A percentile compares a stretch with the other conserved stretches of the same genome.
phyloP scores from a whole-genome alignment of 2,888 invertebrate genomes.

The Drosophila mimica region DNA sequence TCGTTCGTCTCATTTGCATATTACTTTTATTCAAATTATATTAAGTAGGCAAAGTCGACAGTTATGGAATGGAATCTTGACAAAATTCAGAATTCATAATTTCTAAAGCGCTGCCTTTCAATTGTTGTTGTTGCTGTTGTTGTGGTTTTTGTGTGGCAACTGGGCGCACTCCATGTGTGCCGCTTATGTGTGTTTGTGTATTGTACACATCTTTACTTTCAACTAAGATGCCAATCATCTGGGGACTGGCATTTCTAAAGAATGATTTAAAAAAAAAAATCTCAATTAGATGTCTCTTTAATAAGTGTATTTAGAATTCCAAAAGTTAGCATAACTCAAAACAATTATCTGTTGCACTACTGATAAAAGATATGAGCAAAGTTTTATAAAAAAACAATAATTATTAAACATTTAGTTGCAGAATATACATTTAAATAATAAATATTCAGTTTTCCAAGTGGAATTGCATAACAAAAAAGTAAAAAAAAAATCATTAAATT shows the following conservation, averaged over 20 bases:
- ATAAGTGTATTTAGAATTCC: neutral
- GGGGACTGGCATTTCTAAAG: neutral
- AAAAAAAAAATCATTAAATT: neutral
- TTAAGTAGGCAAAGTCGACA: constrained; percentile 61
- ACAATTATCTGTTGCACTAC: neutral
- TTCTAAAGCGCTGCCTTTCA: constrained; percentile 25
- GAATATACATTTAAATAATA: too few relatives aligned
- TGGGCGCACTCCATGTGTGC: constrained; percentile 10
- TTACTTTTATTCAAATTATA: constrained; percentile 72
- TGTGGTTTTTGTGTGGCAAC: constrained; percentile 20
- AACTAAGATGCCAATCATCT: neutral
- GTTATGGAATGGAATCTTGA: constrained; percentile 52
- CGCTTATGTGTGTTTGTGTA: neutral
- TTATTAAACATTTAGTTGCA: too few relatives aligned
- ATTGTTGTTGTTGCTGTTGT: constrained; percentile 1
- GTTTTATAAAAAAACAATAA: neutral
- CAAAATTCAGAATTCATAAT: constrained; percentile 54
- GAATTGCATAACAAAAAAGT: too few relatives aligned
- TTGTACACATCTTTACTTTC: neutral
- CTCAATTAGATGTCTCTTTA: neutral
- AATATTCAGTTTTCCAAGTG: too few relatives aligned
- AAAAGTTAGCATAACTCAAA: neutral
- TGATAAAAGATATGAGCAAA: neutral
- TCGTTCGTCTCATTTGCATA: constrained; percentile 57
- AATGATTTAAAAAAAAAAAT: neutral